phyloP scores from a whole-genome alignment of 1,140 invertebrate genomes.

The Drosophila baimaii region DNA sequence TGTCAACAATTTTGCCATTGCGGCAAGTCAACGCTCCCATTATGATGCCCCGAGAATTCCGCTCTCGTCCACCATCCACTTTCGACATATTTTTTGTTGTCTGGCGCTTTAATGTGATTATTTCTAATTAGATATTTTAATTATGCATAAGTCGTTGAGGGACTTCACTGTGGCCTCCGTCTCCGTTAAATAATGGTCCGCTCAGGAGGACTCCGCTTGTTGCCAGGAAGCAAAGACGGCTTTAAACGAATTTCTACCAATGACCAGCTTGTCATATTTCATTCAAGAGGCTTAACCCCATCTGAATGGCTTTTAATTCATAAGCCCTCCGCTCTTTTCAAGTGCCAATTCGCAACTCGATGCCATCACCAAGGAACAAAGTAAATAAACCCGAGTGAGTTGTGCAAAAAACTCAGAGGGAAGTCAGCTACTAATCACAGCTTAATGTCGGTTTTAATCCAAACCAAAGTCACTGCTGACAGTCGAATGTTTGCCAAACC shows the following conservation, averaged over 20 bases:
- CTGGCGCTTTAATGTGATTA: constrained; percentile 44
- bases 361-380: constrained; percentile 7
- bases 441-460: constrained; percentile 74
- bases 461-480: constrained; percentile 65
- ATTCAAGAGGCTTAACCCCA: constrained; percentile 35
- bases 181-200: constrained; percentile 16
- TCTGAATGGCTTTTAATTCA: constrained; percentile 10
- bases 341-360: constrained; percentile 7
- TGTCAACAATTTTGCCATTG: constrained; percentile 77
- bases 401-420: constrained; percentile 32
- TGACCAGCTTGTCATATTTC: constrained; percentile 6
- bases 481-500: constrained; percentile 63
- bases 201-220: not conserved
- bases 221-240: not conserved
- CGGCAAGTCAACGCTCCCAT: constrained; percentile 50
- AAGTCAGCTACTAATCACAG: constrained; percentile 75
- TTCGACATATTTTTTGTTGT: constrained; percentile 31
- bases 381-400: not conserved
- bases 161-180: constrained; percentile 1
- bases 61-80: constrained; percentile 11
- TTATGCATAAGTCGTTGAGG: constrained; percentile 32
- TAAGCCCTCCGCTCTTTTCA: constrained; percentile 17
- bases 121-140: constrained; percentile 50
- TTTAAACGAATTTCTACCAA: not conserved
- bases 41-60: constrained; percentile 31